Base-by-base conservation (phyloP, 2,113 vertebrate genomes). In the Notothenia rossii region DNA sequence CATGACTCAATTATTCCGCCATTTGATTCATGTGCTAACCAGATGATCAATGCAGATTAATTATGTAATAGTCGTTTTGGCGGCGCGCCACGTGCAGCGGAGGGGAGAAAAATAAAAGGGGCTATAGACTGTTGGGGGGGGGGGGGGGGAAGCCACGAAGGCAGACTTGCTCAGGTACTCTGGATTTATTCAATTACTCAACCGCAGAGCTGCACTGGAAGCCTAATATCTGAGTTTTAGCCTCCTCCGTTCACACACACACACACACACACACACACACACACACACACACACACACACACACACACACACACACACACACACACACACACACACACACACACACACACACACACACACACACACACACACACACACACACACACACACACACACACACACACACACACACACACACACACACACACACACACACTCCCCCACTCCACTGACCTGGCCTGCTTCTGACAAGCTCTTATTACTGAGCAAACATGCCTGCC, bases 11-110 rank as follows among this genome's bases (percentile, higher is more conserved):
- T 94, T 95, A 96, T 95, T 96, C 96, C 91, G 92, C 81, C 94
- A 94, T 96, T 95, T 96, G 93, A 96, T 96, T 96, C 94, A 95
- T 96, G 95, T 88, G 90, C 95, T 96, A 96, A 97, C 95, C 94
- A 94, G 95, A 93, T 95, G 96, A 97, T 97, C 96, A 94, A 96
- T 97, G 94, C 91, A 94, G 95, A 95, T 97, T 97, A 96, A 97
- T 97, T 96, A 95, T 92, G 92, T 96, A 96, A 97, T 95, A 96
- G 96, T 54, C 81, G 89, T 95, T 95, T 94, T 97, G 97, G 96
- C 96, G 80, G 92, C 64, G 92, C 59, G 97, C 96, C 96, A 97
- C 94, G 90, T 90, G 93, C 92, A 92, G 93, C 91, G 91, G 93
- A 93, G 94, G 94, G 90, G 83, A 63, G 51, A 43, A 64, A 78